These are phyloP conservation scores for Apus apus DNA, from an alignment of 2,113 vertebrate species.

Conservation along the genomic window DNA sequence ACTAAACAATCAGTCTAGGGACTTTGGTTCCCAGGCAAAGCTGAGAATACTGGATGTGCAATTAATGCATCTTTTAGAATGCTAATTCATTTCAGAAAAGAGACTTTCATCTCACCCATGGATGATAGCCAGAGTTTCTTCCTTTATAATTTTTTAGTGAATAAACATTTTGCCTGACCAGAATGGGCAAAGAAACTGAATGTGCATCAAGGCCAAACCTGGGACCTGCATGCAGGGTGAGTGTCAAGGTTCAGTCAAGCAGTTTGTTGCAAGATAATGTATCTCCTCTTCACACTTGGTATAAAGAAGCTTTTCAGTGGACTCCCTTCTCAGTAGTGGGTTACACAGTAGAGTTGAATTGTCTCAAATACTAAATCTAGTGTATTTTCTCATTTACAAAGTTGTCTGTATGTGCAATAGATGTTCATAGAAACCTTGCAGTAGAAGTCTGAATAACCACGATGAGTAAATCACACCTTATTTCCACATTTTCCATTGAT, in stretches of 20 bases:
- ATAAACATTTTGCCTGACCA: not conserved
- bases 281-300: not conserved
- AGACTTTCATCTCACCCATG: not conserved
- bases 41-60: not conserved
- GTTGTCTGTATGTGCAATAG: not conserved
- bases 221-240: not conserved
- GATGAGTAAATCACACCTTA: not conserved
- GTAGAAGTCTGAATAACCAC: not conserved
- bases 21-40: not conserved
- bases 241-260: not conserved
- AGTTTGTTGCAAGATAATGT: not conserved
- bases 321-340: not conserved
- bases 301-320: not conserved
- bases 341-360: not conserved
- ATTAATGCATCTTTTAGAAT: not conserved
- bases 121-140: not conserved
- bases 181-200: not conserved
- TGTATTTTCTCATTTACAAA: not conserved
- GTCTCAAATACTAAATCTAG: not conserved
- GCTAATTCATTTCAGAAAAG: not conserved
- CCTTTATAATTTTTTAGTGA: not conserved
- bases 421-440: not conserved
- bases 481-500: not conserved
- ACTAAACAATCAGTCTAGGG: not conserved
- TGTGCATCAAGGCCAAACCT: not conserved